A percentile compares a stretch with the other conserved stretches of the same genome.
These are phyloP conservation scores for Barbus barbus DNA, from an alignment of 2,113 vertebrate genomes.

Conservation along the genomic window DNA sequence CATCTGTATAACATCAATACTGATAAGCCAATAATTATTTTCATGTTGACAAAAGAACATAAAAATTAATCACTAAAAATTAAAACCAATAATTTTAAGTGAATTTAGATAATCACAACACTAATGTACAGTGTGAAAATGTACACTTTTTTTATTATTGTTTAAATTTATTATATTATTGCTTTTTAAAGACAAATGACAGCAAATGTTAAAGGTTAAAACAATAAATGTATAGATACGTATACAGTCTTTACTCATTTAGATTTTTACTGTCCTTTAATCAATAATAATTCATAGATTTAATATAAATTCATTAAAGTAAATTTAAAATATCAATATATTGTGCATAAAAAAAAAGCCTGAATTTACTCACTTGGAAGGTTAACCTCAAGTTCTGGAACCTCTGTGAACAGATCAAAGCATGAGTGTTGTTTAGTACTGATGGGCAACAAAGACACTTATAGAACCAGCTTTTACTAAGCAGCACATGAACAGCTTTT, in stretches of 20 bases:
- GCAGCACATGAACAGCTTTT: not conserved
- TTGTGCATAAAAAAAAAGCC: not conserved
- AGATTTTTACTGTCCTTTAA: not conserved
- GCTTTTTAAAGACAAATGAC: not conserved
- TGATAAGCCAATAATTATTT: not conserved
- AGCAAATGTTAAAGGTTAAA: not conserved
- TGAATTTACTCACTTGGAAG: slow-evolving; percentile 91
- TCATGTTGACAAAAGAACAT: not conserved
- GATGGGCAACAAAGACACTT: slow-evolving; percentile 6
- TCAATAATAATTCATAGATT: no score
- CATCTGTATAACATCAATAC: not conserved
- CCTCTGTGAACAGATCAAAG: slow-evolving; percentile 80
- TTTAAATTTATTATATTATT: not conserved
- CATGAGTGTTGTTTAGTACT: not conserved
- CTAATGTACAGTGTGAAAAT: not conserved
- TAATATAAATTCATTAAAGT: no score
- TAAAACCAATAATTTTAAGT: not conserved
- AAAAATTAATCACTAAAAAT: not conserved
- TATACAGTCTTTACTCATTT: not conserved
- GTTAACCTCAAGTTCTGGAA: slow-evolving; percentile 96
- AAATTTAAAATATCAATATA: not conserved
- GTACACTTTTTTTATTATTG: not conserved
- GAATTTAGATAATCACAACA: not conserved
- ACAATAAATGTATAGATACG: no score
- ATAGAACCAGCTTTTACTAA: not conserved